Evolutionary conservation across 2,797 vertebrate species (phyloP).

Genomic region (Chelon auratus): DNA sequence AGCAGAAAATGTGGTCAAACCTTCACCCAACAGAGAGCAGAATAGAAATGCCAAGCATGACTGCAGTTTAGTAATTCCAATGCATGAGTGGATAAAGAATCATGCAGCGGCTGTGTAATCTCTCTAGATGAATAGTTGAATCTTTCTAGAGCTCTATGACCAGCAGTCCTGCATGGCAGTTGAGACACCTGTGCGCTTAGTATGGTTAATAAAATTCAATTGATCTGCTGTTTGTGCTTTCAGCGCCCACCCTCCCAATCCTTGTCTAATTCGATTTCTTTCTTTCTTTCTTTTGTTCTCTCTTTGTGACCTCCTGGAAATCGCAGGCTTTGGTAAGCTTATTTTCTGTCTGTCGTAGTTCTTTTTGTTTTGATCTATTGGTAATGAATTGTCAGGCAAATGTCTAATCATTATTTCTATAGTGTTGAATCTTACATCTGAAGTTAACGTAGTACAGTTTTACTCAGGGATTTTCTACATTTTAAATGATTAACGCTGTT

Average conservation of each 20-base stretch:
- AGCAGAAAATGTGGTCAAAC: conserved; percentile 83
- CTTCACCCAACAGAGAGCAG: conserved; percentile 75
- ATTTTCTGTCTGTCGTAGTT: conserved; percentile 4
- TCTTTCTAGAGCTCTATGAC: conserved; percentile 69
- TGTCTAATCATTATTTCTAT: not conserved
- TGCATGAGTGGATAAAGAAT: conserved; percentile 83
- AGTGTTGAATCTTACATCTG: not conserved
- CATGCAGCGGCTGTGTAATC: conserved; percentile 72
- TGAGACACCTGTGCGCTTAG: conserved; percentile 74
- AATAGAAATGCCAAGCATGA: conserved; percentile 84
- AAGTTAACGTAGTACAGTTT: conserved; percentile 1
- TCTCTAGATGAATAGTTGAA: conserved; percentile 67
- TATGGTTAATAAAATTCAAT: conserved; percentile 59
- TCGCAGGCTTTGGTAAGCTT: conserved; percentile 91
- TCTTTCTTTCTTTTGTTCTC: conserved; percentile 73
- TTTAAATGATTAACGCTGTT: not conserved
- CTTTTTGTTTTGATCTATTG: not conserved
- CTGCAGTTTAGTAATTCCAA: conserved; percentile 77
- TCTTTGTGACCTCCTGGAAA: conserved; percentile 74
- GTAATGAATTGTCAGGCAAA: not conserved
- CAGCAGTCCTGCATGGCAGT: conserved; percentile 85
- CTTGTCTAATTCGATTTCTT: conserved; percentile 72
- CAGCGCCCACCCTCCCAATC: conserved; percentile 16
- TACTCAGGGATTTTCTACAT: not conserved
- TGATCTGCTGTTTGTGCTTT: conserved; percentile 71